phyloP scores from a whole-genome alignment of 2,888 invertebrate species.

The Apoda limacodes region DNA sequence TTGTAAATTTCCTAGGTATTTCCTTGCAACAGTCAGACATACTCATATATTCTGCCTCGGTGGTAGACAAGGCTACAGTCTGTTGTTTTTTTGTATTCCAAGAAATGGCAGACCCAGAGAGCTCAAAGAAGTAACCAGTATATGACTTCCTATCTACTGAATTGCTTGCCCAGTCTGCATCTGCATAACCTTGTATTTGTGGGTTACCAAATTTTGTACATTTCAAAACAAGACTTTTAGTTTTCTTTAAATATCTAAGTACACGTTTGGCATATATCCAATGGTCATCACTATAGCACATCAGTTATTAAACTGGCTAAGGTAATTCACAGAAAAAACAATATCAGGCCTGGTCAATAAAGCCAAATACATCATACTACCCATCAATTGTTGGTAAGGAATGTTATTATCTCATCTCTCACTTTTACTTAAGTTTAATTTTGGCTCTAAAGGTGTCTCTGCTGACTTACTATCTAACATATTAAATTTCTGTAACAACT shows the following conservation, averaged over 20 bases:
- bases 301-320: constrained; percentile 21
- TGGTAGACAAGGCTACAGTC: no score
- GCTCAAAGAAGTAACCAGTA: constrained; percentile 16
- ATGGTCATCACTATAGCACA: constrained; percentile 12
- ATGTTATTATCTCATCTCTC: constrained; percentile 4
- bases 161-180: constrained; percentile 19
- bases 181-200: constrained; percentile 16
- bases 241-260: constrained; percentile 14
- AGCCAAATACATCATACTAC: constrained; percentile 18
- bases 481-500: no score
- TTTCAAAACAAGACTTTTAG: constrained; percentile 16
- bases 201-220: constrained; percentile 12
- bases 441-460: constrained; percentile 20
- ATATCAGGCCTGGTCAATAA: constrained; percentile 19
- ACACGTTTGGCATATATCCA: constrained; percentile 16
- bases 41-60: constrained; percentile 9
- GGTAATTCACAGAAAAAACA: constrained; percentile 13
- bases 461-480: no score
- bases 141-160: constrained; percentile 15
- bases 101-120: constrained; percentile 14
- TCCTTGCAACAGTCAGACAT: constrained; percentile 17
- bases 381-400: constrained; percentile 12
- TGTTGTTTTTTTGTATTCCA: constrained; percentile 12
- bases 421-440: constrained; percentile 11
- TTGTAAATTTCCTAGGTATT: constrained; percentile 15